A percentile compares a stretch with the other conserved stretches of the same genome.
phyloP scores from a whole-genome alignment of 2,113 vertebrate genomes.

The Rissa tridactyla region DNA sequence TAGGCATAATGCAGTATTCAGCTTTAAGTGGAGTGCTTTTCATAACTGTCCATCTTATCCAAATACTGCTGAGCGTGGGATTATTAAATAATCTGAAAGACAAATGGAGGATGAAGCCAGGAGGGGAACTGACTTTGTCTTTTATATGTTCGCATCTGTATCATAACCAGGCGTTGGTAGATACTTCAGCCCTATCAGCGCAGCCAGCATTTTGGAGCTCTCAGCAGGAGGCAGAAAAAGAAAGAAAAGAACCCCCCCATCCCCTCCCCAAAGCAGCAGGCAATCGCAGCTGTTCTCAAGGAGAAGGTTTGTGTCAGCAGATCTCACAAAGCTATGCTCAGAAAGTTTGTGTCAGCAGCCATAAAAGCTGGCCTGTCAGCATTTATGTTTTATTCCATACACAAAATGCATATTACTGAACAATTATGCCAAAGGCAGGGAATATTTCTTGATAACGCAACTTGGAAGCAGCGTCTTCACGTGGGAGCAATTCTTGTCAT shows the following conservation, averaged over 20 bases:
- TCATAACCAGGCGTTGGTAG: background rate
- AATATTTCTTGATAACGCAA: conserved; percentile 26
- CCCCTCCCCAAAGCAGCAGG: conserved; percentile 19
- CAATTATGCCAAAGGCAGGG: conserved; percentile 58
- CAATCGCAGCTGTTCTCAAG: conserved; percentile 56
- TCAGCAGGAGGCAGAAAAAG: background rate
- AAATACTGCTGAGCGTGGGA: background rate
- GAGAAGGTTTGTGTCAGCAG: conserved; percentile 68
- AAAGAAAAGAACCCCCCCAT: background rate
- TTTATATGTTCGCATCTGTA: background rate
- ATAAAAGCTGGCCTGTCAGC: conserved; percentile 60
- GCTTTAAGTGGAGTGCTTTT: background rate
- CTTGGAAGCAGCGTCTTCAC: conserved; percentile 52
- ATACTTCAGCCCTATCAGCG: background rate
- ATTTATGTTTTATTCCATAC: conserved; percentile 59
- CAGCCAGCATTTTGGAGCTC: background rate
- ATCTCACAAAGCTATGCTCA: conserved; percentile 7
- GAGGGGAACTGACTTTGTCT: background rate
- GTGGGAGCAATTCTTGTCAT: background rate
- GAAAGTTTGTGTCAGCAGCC: conserved; percentile 68
- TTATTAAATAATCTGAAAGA: conserved; percentile 3
- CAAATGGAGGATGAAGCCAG: background rate
- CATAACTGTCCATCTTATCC: background rate
- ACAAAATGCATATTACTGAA: conserved; percentile 57
- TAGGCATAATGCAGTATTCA: background rate